Percentiles rank a stretch among this genome's conserved stretches.
Conservation (phyloP, 2,113 vertebrate genomes). For the Myiagra hebetior region DNA sequence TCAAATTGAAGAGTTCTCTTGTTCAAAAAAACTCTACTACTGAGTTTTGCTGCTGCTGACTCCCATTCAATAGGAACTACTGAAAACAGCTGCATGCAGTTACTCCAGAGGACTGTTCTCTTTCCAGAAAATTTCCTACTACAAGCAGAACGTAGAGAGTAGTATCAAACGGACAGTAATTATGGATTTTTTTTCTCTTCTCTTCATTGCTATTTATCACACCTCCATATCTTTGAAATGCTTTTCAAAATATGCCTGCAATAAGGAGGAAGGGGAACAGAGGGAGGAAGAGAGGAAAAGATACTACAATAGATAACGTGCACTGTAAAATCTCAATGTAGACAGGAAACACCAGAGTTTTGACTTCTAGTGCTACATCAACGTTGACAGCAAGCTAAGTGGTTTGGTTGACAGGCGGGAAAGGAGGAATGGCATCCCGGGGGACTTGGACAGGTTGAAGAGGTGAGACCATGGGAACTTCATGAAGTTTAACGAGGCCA, state of each 20-base stretch:
- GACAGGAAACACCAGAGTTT: not conserved
- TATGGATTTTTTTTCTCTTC: not conserved
- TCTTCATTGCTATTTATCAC: not conserved
- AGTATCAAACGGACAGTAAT: not conserved
- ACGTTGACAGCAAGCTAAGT: not conserved
- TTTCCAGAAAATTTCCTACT: not conserved
- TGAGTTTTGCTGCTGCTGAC: not conserved
- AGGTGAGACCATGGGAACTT: not conserved
- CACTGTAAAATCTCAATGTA: not conserved
- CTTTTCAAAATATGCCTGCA: not conserved
- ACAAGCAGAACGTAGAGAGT: not conserved
- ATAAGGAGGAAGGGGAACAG: not conserved
- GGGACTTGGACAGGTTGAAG: not conserved
- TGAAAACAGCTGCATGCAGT: not conserved
- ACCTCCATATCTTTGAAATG: not conserved
- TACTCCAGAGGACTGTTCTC: not conserved
- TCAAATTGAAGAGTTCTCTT: not conserved
- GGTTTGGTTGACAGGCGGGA: not conserved
- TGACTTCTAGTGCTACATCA: not conserved
- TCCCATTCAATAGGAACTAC: not conserved
- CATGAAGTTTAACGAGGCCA: not conserved
- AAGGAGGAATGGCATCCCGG: not conserved
- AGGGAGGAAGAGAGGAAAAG: not conserved
- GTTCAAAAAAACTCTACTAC: not conserved
- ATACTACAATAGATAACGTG: not conserved